phyloP scores from a whole-genome alignment of 2,797 vertebrate genomes.

The Poeciliopsis gracilis region DNA sequence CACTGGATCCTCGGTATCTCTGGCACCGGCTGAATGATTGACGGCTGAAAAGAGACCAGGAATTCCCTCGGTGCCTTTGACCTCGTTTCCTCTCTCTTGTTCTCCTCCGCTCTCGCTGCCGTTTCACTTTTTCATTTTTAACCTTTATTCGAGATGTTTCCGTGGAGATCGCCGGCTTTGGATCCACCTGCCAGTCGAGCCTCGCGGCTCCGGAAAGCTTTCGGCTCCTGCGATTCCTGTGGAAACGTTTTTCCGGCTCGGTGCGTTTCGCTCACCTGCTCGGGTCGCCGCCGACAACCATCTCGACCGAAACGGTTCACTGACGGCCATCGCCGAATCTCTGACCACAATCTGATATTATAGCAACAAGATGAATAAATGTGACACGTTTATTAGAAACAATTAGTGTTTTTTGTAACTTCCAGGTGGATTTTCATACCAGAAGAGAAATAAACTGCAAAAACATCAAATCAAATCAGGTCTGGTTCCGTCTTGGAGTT shows the following conservation, averaged over 20 bases:
- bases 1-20: conserved; percentile 72
- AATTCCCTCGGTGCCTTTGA: conserved; percentile 78
- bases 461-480: background rate
- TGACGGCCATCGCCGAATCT: background rate
- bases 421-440: background rate
- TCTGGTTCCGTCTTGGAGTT: background rate
- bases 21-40: conserved; percentile 73
- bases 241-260: background rate
- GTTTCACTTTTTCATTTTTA: conserved; percentile 40
- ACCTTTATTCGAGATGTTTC: conserved; percentile 24
- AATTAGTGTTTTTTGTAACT: background rate
- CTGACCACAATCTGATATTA: background rate
- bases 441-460: too few species aligned
- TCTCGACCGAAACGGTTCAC: too few species aligned
- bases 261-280: background rate
- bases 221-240: background rate
- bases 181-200: conserved; percentile 16
- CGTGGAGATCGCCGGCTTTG: background rate
- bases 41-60: conserved; percentile 73
- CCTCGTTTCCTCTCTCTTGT: conserved; percentile 64
- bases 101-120: conserved; percentile 14
- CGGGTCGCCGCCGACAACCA: background rate
- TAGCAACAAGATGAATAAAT: background rate
- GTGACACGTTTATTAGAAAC: too few species aligned
- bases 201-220: background rate